Conservation (phyloP, 2,113 vertebrate genomes). For the Hyaena hyaena region DNA sequence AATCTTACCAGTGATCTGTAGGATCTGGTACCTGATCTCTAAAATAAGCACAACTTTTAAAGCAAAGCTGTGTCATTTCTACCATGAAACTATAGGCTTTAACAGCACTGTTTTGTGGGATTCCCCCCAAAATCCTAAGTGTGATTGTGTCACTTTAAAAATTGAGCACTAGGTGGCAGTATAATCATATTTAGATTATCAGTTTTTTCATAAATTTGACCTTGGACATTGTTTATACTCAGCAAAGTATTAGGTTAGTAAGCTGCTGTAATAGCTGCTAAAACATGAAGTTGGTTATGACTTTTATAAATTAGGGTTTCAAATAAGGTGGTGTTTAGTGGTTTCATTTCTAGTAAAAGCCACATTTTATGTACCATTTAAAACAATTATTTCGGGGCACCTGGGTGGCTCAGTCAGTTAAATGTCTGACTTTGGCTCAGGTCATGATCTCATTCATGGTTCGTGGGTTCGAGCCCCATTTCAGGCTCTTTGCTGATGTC, state of each 20-base stretch:
- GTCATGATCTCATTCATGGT: too few species aligned
- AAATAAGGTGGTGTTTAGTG: not conserved
- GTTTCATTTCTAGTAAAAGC: not conserved
- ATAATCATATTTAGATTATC: slow-evolving; percentile 58
- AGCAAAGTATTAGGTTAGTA: slow-evolving; percentile 15
- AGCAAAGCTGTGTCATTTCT: slow-evolving; percentile 16
- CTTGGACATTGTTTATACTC: not conserved
- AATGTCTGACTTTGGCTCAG: too few species aligned
- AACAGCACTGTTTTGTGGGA: not conserved
- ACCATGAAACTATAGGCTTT: not conserved
- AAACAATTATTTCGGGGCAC: not conserved
- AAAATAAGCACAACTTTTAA: not conserved
- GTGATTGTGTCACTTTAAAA: slow-evolving; percentile 1
- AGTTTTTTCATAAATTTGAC: slow-evolving; percentile 49
- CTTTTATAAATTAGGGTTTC: slow-evolving; percentile 21
- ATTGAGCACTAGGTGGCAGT: slow-evolving; percentile 67
- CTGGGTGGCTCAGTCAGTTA: too few species aligned
- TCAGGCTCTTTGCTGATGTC: too few species aligned
- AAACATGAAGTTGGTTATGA: slow-evolving; percentile 13
- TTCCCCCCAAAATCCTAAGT: not conserved
- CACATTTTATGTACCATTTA: slow-evolving; percentile 24
- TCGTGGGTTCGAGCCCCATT: too few species aligned
- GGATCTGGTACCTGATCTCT: slow-evolving; percentile 17
- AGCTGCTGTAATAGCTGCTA: not conserved
- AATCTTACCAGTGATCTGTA: not conserved